Conservation (phyloP, 2,113 vertebrate species). For the Melozone crissalis region DNA sequence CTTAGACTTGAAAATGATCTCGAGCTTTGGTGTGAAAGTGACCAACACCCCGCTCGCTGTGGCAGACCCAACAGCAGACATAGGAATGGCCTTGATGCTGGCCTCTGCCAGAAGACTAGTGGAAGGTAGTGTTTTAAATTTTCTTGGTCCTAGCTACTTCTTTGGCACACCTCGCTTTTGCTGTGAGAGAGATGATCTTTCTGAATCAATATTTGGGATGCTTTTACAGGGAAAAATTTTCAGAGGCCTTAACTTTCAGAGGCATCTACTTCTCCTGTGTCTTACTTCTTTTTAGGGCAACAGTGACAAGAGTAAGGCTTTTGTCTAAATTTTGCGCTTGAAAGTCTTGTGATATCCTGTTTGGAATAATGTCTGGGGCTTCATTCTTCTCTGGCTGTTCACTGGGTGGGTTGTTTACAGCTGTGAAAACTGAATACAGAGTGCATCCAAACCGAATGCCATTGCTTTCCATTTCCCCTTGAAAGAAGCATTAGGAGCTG, state of each 20-base stretch:
- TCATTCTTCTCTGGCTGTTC: neutral
- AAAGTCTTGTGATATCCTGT: neutral
- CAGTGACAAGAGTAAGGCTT: neutral
- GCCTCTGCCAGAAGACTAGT: conserved; percentile 79
- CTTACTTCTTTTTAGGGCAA: neutral
- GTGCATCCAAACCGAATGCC: neutral
- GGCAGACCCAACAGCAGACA: conserved; percentile 77
- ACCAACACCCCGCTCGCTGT: conserved; percentile 78
- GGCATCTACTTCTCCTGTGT: neutral
- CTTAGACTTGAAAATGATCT: conserved; percentile 77
- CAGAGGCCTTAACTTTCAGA: neutral
- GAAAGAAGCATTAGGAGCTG: neutral
- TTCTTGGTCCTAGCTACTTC: neutral
- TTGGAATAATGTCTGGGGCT: neutral
- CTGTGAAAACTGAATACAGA: neutral
- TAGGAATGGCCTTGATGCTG: conserved; percentile 81
- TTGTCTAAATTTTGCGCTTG: neutral
- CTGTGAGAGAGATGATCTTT: neutral
- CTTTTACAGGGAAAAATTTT: neutral
- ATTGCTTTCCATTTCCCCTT: neutral
- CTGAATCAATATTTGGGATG: neutral
- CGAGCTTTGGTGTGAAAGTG: conserved; percentile 76
- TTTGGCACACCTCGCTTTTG: neutral
- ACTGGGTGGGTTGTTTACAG: neutral
- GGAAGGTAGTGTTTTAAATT: conserved; percentile 68